Evolutionary conservation across 1,140 invertebrate species (phyloP).

Genomic region (Drosophila jambulina): DNA sequence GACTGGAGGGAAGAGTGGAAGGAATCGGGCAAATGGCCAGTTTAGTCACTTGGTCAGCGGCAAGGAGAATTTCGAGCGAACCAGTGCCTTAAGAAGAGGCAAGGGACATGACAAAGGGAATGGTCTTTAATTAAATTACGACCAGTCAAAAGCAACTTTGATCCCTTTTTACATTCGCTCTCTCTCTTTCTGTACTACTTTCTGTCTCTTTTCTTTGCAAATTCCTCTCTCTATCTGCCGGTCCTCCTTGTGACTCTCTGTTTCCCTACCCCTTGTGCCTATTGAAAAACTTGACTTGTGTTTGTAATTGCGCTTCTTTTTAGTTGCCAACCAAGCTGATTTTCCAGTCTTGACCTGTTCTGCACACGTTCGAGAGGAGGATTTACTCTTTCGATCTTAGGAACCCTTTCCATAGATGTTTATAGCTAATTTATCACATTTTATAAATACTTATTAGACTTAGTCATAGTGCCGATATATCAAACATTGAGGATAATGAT

Average conservation of each 20-base stretch:
- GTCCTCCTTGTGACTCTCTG: neutral
- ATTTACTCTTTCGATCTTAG: neutral
- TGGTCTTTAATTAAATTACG: conserved; percentile 82
- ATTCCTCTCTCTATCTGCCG: conserved; percentile 13
- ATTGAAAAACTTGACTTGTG: conserved; percentile 71
- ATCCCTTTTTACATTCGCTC: conserved; percentile 60
- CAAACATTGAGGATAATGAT: too few species aligned
- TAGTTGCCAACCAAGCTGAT: conserved; percentile 47
- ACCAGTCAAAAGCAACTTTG: conserved; percentile 77
- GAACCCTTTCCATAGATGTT: too few species aligned
- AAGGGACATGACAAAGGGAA: conserved; percentile 54
- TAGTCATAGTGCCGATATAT: too few species aligned
- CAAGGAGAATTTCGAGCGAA: conserved; percentile 21
- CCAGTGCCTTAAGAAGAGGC: conserved; percentile 5
- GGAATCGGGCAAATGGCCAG: conserved; percentile 50
- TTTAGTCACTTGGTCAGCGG: conserved; percentile 53
- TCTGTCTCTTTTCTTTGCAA: conserved; percentile 8
- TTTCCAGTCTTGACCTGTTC: conserved; percentile 18
- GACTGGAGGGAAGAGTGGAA: conserved; percentile 21
- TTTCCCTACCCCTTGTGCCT: conserved; percentile 4
- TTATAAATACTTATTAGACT: neutral
- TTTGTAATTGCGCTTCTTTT: conserved; percentile 76
- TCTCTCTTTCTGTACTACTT: neutral
- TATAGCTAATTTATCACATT: neutral
- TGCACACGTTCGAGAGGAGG: neutral